phyloP scores from a whole-genome alignment of 2,797 vertebrate species.

The Poeciliopsis presidionis region DNA sequence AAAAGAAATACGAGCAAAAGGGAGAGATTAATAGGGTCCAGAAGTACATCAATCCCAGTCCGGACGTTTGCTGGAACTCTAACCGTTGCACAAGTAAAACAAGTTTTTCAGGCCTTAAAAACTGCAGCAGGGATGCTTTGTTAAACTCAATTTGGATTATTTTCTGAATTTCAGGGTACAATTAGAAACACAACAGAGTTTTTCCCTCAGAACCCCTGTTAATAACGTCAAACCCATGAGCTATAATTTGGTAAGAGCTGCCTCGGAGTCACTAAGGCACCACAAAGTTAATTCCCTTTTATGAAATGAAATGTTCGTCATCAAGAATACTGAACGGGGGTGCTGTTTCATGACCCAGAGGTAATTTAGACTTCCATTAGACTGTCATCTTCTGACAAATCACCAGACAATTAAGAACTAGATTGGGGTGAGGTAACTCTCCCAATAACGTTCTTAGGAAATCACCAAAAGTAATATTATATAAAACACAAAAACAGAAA shows the following conservation, averaged over 20 bases:
- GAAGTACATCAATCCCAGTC: not conserved
- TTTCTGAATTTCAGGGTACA: not conserved
- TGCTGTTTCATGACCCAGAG: slow-evolving; percentile 9
- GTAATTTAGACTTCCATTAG: not conserved
- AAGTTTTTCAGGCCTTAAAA: not conserved
- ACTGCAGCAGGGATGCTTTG: not conserved
- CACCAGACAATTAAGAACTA: slow-evolving; percentile 1
- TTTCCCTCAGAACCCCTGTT: slow-evolving; percentile 2
- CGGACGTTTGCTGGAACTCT: not conserved
- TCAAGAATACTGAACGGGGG: not conserved
- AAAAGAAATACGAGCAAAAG: not conserved
- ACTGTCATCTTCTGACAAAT: not conserved
- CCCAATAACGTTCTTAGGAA: not conserved
- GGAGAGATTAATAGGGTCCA: not conserved
- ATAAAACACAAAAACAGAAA: slow-evolving; percentile 9
- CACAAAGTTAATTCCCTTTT: not conserved
- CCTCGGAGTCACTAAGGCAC: not conserved
- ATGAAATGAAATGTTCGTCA: not conserved
- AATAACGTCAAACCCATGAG: not conserved
- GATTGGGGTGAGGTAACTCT: not conserved
- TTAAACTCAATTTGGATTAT: not conserved
- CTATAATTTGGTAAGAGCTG: not conserved
- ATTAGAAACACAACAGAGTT: not conserved
- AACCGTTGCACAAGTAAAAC: not conserved
- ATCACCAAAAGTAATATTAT: not conserved